These are phyloP conservation scores for Ariolimax columbianus DNA, from an alignment of 2,888 invertebrate genomes.

Conservation along the genomic window DNA sequence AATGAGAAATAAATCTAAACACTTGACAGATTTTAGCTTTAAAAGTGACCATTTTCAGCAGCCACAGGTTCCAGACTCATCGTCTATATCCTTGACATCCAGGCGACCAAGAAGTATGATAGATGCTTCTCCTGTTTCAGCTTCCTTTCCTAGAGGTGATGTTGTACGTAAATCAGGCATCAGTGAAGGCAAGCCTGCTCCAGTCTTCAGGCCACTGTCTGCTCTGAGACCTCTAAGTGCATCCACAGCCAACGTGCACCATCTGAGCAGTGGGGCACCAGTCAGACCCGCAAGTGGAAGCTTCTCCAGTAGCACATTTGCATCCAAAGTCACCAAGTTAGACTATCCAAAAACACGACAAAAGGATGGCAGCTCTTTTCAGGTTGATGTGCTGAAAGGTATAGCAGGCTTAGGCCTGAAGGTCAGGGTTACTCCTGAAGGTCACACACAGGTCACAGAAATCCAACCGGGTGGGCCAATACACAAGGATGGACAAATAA, in stretches of 20 bases:
- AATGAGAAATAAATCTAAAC: constrained; percentile 11
- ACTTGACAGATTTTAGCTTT: constrained; percentile 3
- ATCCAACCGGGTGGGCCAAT: constrained; percentile 72
- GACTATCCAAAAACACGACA: constrained; percentile 64
- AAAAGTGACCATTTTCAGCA: constrained; percentile 32
- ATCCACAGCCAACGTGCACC: constrained; percentile 58
- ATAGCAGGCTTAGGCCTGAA: constrained; percentile 76
- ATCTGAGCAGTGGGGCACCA: constrained; percentile 41
- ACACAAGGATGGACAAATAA: constrained; percentile 71
- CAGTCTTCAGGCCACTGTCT: constrained; percentile 58
- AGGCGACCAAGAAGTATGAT: constrained; percentile 43
- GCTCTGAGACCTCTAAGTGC: constrained; percentile 63
- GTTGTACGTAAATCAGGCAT: constrained; percentile 28
- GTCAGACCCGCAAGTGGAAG: constrained; percentile 26
- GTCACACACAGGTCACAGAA: constrained; percentile 66
- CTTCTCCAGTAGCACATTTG: constrained; percentile 19
- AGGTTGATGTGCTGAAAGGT: constrained; percentile 74
- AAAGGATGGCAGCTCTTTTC: constrained; percentile 68
- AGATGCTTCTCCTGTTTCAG: constrained; percentile 9
- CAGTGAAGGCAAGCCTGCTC: not conserved
- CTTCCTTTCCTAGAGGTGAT: not conserved
- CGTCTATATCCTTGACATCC: not conserved
- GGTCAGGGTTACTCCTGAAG: constrained; percentile 65
- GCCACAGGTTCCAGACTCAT: not conserved
- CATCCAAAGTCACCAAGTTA: constrained; percentile 47